Evolutionary conservation across 37 sponge, comb jelly and placozoan genomes (phyloP), one percentile per base, ranked within the genome.

Genomic region (Dysidea cf. avara): DNA sequence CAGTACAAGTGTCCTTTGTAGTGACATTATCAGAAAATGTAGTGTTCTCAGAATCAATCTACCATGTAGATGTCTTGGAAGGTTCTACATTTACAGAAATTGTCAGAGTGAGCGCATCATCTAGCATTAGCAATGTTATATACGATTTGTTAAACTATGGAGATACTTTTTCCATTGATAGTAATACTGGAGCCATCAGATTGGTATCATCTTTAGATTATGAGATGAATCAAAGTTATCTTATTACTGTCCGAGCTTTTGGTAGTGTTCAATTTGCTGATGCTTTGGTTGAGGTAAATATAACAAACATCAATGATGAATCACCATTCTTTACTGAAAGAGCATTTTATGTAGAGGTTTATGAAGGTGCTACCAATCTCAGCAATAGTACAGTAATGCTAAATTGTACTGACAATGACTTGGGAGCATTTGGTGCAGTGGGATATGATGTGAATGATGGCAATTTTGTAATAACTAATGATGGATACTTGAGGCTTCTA

Each of bases 1-100:
- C 88, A 37, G 77, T 74, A 21, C 83, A 73, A 32, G 85, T 84
- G 26, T 73, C 85, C 36, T 75, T 90, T 32, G 49, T 69, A 17
- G 91, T 90, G 13, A 61, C 46, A 43, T 12, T 5, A 12, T 5
- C 5, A 12, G 46, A 9, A 43, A 9, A 43, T 43, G 46, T 43
- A 9, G 9, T 74, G 0, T 90, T 90, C 64, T 55, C 54, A 71
- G 17, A 56, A 13, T 4, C 60, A 31, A 14, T n/a, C 21, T 84
- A 81, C 58, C 54, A 53, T 55, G 39, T 71, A 11, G 50, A 78
- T 33, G 66, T 90, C 17, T 25, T 66, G 1, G 91, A 90, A 35
- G 34, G 56, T 51, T 33, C 31, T 5, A 43, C 78, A 0, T 30
- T 85, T 20, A 30, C 38, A n/a, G 33, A 50, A 0, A n/a, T n/a